phyloP scores from a whole-genome alignment of 2,888 invertebrate genomes.

The Hirtodrosophila trivittata region DNA sequence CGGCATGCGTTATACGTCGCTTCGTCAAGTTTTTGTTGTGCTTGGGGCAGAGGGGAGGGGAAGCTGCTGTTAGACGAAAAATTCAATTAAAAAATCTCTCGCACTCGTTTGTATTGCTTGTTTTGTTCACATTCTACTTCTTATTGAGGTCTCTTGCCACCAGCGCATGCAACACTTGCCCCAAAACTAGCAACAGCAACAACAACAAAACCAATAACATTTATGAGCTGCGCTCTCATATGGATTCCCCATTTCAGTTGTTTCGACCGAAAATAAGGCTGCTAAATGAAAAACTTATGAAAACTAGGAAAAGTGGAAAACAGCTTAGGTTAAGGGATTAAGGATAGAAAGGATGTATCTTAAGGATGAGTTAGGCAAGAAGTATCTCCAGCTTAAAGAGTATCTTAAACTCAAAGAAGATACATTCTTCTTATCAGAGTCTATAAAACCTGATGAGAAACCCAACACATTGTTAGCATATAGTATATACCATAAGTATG shows the following conservation, averaged over 20 bases:
- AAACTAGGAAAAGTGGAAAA: not conserved
- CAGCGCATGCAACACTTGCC: constrained; percentile 6
- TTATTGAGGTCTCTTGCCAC: constrained; percentile 56
- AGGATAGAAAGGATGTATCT: too few relatives aligned
- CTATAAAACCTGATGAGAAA: too few relatives aligned
- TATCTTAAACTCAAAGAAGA: too few relatives aligned
- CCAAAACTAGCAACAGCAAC: constrained; percentile 1
- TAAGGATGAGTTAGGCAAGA: too few relatives aligned
- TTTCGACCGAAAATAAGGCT: constrained; percentile 39
- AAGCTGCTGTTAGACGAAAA: constrained; percentile 38
- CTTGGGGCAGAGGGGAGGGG: not conserved
- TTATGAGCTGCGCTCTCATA: constrained; percentile 9
- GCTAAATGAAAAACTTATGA: not conserved
- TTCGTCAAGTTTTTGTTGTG: constrained; percentile 15
- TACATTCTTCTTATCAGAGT: too few relatives aligned
- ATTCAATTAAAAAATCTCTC: constrained; percentile 71
- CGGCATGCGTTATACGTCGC: constrained; percentile 48
- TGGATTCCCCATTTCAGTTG: constrained; percentile 30
- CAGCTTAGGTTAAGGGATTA: too few relatives aligned
- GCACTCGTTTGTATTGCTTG: constrained; percentile 31
- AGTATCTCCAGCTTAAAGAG: too few relatives aligned
- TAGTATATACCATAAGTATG: constrained; percentile 3
- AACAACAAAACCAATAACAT: not conserved
- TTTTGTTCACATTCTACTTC: constrained; percentile 72
- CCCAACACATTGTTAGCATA: not conserved